These are phyloP conservation scores for Malurus alboscapulatus DNA, from an alignment of 2,113 vertebrate genomes.

Conservation along the genomic window DNA sequence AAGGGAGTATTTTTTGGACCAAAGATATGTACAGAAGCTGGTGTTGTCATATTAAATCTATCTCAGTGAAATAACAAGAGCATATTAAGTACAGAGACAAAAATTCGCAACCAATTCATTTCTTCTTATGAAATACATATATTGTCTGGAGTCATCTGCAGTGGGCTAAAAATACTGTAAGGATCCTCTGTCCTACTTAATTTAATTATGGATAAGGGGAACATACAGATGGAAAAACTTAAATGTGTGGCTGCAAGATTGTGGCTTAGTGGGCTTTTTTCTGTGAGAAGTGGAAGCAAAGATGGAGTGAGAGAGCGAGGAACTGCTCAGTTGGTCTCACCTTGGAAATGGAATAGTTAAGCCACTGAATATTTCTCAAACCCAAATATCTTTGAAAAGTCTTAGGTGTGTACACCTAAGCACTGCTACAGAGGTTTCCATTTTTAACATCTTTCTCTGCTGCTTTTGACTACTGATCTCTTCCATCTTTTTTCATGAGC, in stretches of 20 bases:
- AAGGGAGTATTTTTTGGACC: background rate
- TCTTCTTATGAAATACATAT: background rate
- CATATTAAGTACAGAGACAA: background rate
- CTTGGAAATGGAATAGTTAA: background rate
- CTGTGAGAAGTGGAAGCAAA: background rate
- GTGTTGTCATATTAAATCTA: background rate
- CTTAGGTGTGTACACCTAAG: background rate
- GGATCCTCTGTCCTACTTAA: background rate
- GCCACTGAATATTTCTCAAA: background rate
- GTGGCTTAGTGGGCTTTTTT: background rate
- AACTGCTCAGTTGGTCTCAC: background rate
- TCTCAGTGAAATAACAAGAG: background rate
- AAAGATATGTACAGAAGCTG: background rate
- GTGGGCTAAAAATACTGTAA: background rate
- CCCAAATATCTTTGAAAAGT: background rate
- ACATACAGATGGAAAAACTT: background rate
- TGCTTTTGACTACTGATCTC: background rate
- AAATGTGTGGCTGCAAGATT: background rate
- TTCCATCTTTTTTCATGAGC: background rate
- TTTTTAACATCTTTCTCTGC: background rate
- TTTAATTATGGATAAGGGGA: background rate
- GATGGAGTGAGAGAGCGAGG: background rate
- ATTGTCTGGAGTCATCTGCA: background rate
- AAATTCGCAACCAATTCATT: background rate
- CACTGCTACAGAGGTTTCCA: background rate